Evolutionary conservation across 2,888 invertebrate species (phyloP), one percentile per base, ranked within the genome.

Genomic region (Ectropis crepuscularia): DNA sequence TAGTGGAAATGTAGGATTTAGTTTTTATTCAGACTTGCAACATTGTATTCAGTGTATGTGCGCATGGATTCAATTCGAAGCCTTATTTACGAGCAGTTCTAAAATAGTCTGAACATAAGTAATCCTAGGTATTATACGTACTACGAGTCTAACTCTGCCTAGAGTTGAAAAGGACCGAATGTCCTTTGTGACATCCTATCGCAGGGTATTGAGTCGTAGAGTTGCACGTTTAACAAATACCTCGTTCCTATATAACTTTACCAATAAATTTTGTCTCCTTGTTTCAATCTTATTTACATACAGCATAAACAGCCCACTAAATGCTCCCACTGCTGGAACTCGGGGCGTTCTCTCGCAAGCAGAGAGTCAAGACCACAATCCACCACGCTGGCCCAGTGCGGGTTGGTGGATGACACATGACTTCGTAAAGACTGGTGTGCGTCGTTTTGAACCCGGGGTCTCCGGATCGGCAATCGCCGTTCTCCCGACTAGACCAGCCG

Each of bases 111-210:
- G 61, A 39, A 50, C 50, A 45, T 38, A 54, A 45, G 54, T 61
- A 61, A 54, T 50, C 48, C 59, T 53, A 55, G 36, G 58, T 50
- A 58, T 55, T 51, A 37, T 49, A 57, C 53, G 45, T 53, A 45
- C 53, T 45, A 61, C 36, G 11, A 41, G 9, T 63, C 73, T 77
- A 67, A 75, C 73, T 73, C 65, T 67, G 69, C 67, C 68, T 68
- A 74, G 69, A 69, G 67, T 62, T 63, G 76, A 72, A 78, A 79
- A 76, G 78, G 78, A 74, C 66, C 69, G 60, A 57, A 61, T 61
- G 61, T 65, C 72, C 67, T 78, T 78, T 79, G 73, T 76, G 67
- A 61, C 53, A 61, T 60, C 28, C 51, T 57, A 65, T 68, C 62
- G 71, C 75, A 67, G 58, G 74, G 38, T 39, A 37, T 10, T 48